Conservation (phyloP, 2,888 invertebrate species). For the Mimumesa dahlbomi region DNA sequence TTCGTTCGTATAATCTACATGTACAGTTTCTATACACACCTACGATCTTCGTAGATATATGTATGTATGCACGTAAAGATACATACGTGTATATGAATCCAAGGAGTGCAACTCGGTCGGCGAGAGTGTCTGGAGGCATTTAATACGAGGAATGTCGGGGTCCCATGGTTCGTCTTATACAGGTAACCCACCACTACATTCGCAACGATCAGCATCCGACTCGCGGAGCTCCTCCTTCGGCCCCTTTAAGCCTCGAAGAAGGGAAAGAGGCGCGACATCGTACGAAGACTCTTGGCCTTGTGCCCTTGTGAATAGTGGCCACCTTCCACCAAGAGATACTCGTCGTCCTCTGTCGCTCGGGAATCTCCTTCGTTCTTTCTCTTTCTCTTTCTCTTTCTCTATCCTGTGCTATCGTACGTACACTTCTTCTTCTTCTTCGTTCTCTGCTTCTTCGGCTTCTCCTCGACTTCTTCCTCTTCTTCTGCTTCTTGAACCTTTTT, state of each 20-base stretch:
- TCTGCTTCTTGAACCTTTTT: conserved; percentile 16
- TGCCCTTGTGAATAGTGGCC: conserved; percentile 62
- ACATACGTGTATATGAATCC: conserved; percentile 5
- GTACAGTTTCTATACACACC: background rate
- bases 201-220: conserved; percentile 35
- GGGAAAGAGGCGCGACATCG: conserved; percentile 63
- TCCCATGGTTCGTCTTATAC: conserved; percentile 60
- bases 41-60: too few species aligned
- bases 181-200: conserved; percentile 58
- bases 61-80: background rate
- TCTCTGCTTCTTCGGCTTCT: background rate
- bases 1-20: background rate
- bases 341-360: conserved; percentile 51
- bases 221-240: conserved; percentile 41
- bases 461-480: conserved; percentile 28
- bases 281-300: conserved; percentile 66
- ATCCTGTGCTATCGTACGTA: too few species aligned
- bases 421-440: conserved; percentile 1
- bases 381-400: conserved; percentile 7
- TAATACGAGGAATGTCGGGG: conserved; percentile 67
- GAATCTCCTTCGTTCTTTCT: conserved; percentile 30
- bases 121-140: conserved; percentile 60
- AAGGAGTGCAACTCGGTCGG: conserved; percentile 5
- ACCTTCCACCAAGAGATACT: conserved; percentile 38
- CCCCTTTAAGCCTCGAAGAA: conserved; percentile 28